Base-by-base conservation (phyloP, 2,797 vertebrate species). In the Petrocephalus schoutedeni region DNA sequence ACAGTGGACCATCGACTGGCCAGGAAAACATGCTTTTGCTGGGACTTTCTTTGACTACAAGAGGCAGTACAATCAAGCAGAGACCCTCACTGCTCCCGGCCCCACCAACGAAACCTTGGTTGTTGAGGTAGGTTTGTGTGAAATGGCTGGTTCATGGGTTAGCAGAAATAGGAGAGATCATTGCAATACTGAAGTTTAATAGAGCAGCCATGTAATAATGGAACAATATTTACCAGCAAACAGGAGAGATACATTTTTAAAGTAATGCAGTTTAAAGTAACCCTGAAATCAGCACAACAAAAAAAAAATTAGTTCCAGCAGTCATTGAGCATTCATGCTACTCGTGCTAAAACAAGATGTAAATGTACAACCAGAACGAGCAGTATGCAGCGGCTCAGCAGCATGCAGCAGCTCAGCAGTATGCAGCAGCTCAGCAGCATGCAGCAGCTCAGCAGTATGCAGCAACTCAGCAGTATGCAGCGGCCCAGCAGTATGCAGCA, bases 1-100 rank as follows among this genome's bases (percentile, higher is more conserved):
- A 10, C 94, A 94, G 88, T 97, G 97, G 97, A 96, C 95, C 0
- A 95, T 97, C 86, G 97, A 97, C 93, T 96, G 96, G 97, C 97
- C 97, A 0, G 97, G 97, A 6, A 93, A 93, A 89, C 96, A 97
- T 90, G 90, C 89, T 19, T 97, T 98, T 12, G 95, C 97, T 1
- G 97, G 97, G 56, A 91, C 97, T 14, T 89, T 95, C 49, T 98
- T 98, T 87, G 92, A 97, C 82, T 98, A 98, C 91, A 96, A 94
- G 92, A 96, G 97, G 87, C 95, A 96, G 0, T 96, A 95, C 90
- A 96, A 95, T 90, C 94, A 95, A 89, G 96, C 96, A 0, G 97
- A 98, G 93, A 97, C 93, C 90, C 93, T 98, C 87, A 91, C 92
- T 41, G 94, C 97, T 36, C 64, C 92, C 0, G 97, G 97, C 4